Percentiles rank a stretch among this genome's conserved stretches.
Conservation (phyloP, 1,140 invertebrate genomes). For the Parapsyche elsis region DNA sequence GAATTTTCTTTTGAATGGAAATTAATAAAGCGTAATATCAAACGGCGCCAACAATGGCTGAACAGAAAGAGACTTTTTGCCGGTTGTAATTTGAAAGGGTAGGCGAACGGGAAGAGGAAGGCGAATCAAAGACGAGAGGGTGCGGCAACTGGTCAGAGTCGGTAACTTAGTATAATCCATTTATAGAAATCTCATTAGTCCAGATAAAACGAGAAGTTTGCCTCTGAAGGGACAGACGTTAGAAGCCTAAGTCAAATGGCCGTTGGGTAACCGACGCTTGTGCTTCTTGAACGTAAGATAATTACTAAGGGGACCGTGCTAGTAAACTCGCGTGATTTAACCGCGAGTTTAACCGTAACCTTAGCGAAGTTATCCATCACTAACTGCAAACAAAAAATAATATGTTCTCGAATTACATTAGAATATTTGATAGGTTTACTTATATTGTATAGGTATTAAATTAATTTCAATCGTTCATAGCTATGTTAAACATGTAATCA, state of each 20-base stretch:
- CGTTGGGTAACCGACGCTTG: not conserved
- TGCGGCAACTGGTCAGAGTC: not conserved
- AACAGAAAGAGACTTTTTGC: no score
- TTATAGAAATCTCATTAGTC: conserved; percentile 30
- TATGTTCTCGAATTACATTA: no score
- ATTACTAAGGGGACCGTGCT: not conserved
- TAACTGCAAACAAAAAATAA: no score
- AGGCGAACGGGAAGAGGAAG: no score
- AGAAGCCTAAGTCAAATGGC: not conserved
- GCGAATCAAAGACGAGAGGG: not conserved
- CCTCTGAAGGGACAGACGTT: not conserved
- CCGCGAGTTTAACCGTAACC: no score
- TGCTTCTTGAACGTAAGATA: not conserved
- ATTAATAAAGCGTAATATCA: conserved; percentile 1
- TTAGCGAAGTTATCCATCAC: no score
- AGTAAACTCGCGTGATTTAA: not conserved
- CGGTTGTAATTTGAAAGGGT: not conserved
- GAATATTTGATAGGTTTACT: no score
- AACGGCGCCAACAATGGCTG: not conserved
- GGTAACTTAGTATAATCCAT: not conserved
- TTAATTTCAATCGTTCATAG: no score
- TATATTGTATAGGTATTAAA: no score
- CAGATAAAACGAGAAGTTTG: not conserved
- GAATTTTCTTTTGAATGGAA: not conserved
- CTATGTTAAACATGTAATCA: no score